Evolutionary conservation across 2,888 invertebrate species (phyloP), one percentile per base, ranked within the genome.

Genomic region (Parasteatoda lunata): DNA sequence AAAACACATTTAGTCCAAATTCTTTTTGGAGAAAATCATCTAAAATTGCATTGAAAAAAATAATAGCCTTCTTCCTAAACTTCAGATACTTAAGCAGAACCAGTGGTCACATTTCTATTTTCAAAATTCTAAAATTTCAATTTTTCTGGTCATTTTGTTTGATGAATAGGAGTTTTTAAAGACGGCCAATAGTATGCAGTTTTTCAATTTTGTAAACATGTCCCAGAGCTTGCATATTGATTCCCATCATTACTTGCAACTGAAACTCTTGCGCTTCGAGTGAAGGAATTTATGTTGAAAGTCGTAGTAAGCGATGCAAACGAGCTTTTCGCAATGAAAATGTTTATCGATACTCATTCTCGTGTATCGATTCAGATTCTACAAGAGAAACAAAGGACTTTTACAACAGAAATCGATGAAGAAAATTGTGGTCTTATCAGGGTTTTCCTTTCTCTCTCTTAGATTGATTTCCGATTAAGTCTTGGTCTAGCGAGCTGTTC

Each of bases 341-440:
- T 84, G 84, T 73, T 77, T 84, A 84, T 84, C 84, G 78, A 84
- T 84, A 66, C 48, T 65, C 30, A 72, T 64, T 78, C 71, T 72
- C 65, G 64, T 72, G 54, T 66, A 84, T 84, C 84, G 77, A 84
- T 84, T 84, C 11, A 7, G 13, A 49, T 11, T 47, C 51, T 15
- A 72, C 66, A 68, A 59, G 78, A 71, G 71, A 71, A 71, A 84
- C 84, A 84, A 84, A 78, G 72, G 77, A 51, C 59, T 75, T 51
- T 54, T 66, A 51, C n/a, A 84, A 84, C 78, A 76, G 70, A 84
- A 84, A 84, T 84, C 84, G 70, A 84, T 84, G 68, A 45, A 84
- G 84, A 84, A 84, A 84, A 81, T 78, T 84, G 72, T 70, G 84
- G 78, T 70, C 84, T 84, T 84, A 72, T 84, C 78, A 72, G 49